phyloP scores from a whole-genome alignment of 2,888 invertebrate species.

The Dione vanillae region DNA sequence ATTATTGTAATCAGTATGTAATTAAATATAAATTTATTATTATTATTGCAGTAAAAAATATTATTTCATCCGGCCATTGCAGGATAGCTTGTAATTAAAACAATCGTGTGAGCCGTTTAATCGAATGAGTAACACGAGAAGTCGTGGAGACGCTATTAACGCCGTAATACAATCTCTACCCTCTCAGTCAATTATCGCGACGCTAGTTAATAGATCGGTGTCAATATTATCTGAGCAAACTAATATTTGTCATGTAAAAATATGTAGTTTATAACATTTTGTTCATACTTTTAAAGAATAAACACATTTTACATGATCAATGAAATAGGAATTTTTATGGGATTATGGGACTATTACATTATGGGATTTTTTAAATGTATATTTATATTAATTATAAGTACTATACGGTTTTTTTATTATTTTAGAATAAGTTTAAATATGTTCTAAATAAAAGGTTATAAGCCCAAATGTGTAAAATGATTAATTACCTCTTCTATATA shows the following conservation, averaged over 20 bases:
- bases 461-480: not conserved
- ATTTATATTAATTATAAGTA: too few species aligned
- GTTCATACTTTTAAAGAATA: not conserved
- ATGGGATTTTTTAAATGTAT: too few species aligned
- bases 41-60: too few species aligned
- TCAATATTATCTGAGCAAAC: conserved; percentile 18
- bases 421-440: too few species aligned
- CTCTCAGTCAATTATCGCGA: conserved; percentile 17
- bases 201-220: conserved; percentile 22
- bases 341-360: too few species aligned
- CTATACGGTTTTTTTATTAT: too few species aligned
- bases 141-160: conserved; percentile 45
- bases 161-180: conserved; percentile 50
- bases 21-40: too few species aligned
- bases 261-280: conserved; percentile 7
- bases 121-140: conserved; percentile 35
- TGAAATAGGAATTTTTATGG: too few species aligned
- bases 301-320: too few species aligned
- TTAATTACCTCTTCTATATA: not conserved
- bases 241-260: conserved; percentile 20
- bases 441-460: too few species aligned
- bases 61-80: not conserved
- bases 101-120: conserved; percentile 41
- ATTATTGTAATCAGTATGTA: too few species aligned
- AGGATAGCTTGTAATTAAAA: conserved; percentile 3